These are phyloP conservation scores for Molorchus minor DNA, from an alignment of 2,888 invertebrate genomes.

Conservation along the genomic window DNA sequence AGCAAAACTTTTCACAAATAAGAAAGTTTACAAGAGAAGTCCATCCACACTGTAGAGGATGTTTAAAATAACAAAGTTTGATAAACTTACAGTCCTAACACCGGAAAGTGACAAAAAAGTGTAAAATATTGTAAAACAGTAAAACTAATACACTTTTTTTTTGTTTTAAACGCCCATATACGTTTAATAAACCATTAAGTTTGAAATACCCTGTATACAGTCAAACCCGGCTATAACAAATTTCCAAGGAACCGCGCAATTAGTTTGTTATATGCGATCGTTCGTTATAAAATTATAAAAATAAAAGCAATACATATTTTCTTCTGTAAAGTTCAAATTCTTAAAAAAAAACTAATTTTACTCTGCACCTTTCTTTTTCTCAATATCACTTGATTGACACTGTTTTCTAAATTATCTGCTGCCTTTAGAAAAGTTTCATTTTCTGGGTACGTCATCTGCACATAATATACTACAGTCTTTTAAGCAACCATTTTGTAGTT, in stretches of 20 bases:
- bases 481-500: background rate
- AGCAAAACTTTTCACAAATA: too few species aligned
- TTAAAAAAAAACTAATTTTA: background rate
- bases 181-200: too few species aligned
- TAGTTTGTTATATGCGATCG: conserved; percentile 7
- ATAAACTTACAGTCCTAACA: too few species aligned
- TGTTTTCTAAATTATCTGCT: background rate
- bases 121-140: too few species aligned
- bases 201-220: too few species aligned
- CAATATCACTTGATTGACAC: background rate
- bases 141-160: too few species aligned
- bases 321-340: background rate
- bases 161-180: too few species aligned
- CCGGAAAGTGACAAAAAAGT: too few species aligned
- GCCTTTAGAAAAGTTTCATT: conserved; percentile 2
- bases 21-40: too few species aligned
- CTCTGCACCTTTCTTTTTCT: background rate
- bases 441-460: background rate
- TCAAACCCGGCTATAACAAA: conserved; percentile 2
- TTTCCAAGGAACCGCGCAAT: conserved; percentile 5
- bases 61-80: too few species aligned
- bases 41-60: too few species aligned
- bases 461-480: background rate
- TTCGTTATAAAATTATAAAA: background rate
- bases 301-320: background rate